Evolutionary conservation across 1,140 invertebrate species (phyloP).

Genomic region (Dendrolimus kikuchii): DNA sequence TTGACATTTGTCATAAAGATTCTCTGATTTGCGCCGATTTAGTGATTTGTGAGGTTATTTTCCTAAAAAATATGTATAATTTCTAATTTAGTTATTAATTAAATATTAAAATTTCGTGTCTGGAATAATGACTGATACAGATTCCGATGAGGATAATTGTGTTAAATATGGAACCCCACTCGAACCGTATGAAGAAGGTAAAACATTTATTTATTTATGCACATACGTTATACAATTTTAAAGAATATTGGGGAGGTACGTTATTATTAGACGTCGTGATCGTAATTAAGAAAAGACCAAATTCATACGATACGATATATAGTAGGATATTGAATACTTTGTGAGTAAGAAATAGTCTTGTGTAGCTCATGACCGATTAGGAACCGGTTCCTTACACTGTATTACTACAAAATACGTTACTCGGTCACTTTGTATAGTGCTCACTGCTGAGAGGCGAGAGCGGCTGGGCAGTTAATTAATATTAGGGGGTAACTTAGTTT

Average conservation of each 20-base stretch:
- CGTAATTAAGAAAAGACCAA: constrained; percentile 3
- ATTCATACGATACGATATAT: neutral
- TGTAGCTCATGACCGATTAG: neutral
- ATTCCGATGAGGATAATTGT: constrained; percentile 77
- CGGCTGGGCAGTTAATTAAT: too few species aligned
- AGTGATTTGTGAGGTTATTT: neutral
- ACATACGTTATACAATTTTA: neutral
- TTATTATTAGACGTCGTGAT: neutral
- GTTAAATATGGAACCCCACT: constrained; percentile 83
- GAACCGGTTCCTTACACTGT: too few species aligned
- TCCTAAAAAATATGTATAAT: neutral
- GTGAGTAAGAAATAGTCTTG: neutral
- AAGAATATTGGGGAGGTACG: neutral
- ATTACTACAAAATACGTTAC: too few species aligned
- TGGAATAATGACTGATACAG: constrained; percentile 39
- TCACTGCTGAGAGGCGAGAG: too few species aligned
- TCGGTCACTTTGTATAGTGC: too few species aligned
- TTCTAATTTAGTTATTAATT: neutral
- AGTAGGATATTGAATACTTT: neutral
- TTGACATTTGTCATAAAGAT: too few species aligned
- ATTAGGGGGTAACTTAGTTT: neutral
- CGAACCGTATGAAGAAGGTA: constrained; percentile 84
- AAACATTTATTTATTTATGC: constrained; percentile 1
- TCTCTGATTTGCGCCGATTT: too few species aligned
- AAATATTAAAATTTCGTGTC: neutral